Evolutionary conservation across 2,888 invertebrate species (phyloP), one percentile per base, ranked within the genome.

Genomic region (Ashinkailepas kermadecensis): DNA sequence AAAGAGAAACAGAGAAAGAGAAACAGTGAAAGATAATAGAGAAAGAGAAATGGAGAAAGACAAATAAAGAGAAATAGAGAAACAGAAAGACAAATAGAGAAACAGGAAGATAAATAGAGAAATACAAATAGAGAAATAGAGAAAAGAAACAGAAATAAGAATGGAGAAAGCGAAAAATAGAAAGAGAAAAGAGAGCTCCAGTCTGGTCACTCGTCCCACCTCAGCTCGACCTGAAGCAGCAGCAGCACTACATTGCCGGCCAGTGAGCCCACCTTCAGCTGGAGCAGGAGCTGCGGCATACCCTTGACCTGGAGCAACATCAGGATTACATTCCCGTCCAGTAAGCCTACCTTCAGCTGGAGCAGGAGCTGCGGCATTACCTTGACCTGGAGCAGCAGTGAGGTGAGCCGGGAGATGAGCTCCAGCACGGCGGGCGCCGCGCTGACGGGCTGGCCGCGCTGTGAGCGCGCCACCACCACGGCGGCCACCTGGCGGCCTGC

Each of bases 301-400:
- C 8, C 62, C 10, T 62, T 62, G 62, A 62, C 13, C 62, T 62
- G 10, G 13, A 62, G 62, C 62, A 62, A 0, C 15, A 62, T 0
- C 62, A 18, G 13, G 13, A 39, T 39, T 39, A 39, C 39, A 39
- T 39, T 39, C 2, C 1, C 39, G 39, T 1, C 39, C 4, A 39
- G 39, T 4, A 62, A 18, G 18, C 62, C 18, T 13, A 62, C 62
- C 62, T 62, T 62, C 15, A 62, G 15, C 62, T 62, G 62, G 81
- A 81, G 21, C 25, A 81, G 21, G n/a, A 81, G 67, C 23, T 70
- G 80, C 85, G 85, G 82, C 80, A 85, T 85, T 86, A 91, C 91
- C 89, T 94, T 94, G 1, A 96, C 92, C 90, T 96, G 95, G 80
- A 95, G 89, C 92, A 98, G 92, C 62, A 98, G 90, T 2, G 96